Base-by-base conservation (phyloP, 1,140 invertebrate genomes). In the Halesus radiatus region DNA sequence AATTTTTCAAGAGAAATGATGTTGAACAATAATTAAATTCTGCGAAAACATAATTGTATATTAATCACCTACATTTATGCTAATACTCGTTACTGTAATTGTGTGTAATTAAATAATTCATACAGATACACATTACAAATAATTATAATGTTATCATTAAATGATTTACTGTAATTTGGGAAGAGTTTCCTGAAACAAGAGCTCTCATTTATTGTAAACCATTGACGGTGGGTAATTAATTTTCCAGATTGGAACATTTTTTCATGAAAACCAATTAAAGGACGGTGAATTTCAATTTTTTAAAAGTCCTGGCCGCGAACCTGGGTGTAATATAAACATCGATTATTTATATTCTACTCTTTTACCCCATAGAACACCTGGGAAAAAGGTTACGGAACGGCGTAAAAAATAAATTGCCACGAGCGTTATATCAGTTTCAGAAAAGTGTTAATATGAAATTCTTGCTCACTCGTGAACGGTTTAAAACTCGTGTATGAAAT, bases 321-420 rank as follows among this genome's bases (percentile, higher is more conserved):
- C 60, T 32, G 37, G 3, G 8, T 45, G 26, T 68, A 50, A 68
- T 50, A 68, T 18, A 32, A 32, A 68, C 64, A 68, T 68, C n/a
- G 64, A 68, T 68, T 68, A 50, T 68, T 50, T 32, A 68, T 20
- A 45, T 22, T n/a, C 32, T 22, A 45, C 32, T 68, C 16, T 68
- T 16, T 68, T 37, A 37, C 37, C 13, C 32, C 64, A 68, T 22
- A 29, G 3, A 64, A 29, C 10, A 64, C 60, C 60, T 64, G 60
- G 18, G 60, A 64, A 64, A 64, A 64, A 64, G 15, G 23, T 13
- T 1, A 64, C 3, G 23, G 23, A 23, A 29, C 20, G n/a, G 15
- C 3, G 32, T 50, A 68, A 68, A 68, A 68, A 68, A 68, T 50
- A 68, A 50, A 68, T 68, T 32, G 64, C 32, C 32, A 18, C 26